Evolutionary conservation across 92 coral and sea anemone genomes (phyloP), one percentile per base, ranked within the genome.

Genomic region (Epizoanthus illoricatus): DNA sequence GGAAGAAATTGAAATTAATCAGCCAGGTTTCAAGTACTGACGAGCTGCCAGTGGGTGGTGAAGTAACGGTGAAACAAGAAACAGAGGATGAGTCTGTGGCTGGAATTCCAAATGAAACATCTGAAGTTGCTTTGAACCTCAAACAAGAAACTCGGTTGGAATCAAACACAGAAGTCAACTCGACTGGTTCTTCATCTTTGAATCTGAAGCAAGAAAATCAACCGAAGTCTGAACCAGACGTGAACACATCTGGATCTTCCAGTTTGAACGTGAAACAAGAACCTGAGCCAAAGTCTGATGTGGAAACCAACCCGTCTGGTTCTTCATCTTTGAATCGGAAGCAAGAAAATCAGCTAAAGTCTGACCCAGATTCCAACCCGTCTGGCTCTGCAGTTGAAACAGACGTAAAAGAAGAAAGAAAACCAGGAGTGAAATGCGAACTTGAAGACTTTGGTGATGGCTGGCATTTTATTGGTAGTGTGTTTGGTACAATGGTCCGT

Each of bases 381-480:
- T 72, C 76, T 52, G 40, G 39, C 5, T 19, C 21, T 17, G 41
- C 60, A 72, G 16, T 62, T 11, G 12, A 20, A 4, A 39, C 58
- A 45, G 60, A 47, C 28, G 42, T 72, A 72, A 52, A 10, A 42
- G 61, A 72, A 49, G 76, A 72, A 54, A 43, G 17, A 49, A 72
- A 72, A 52, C 43, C 76, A 17, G 62, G 19, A 12, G 43, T 72
- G 43, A 72, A 72, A 19, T 49, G 61, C 20, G 76, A 72, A 52
- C 12, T 54, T 47, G 76, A 72, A 72, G 76, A 72, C 24, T 72
- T 72, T 54, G 62, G 76, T 11, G 60, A 49, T 24, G 76, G 28
- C 42, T 72, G 62, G 62, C 76, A 72, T 33, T 72, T 13, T 21
- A 24, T 72, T 18, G 76, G 76, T 4, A 72, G 41, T 21, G 76